Evolutionary conservation across 2,888 invertebrate species (phyloP).

Genomic region (Portevinia maculata): DNA sequence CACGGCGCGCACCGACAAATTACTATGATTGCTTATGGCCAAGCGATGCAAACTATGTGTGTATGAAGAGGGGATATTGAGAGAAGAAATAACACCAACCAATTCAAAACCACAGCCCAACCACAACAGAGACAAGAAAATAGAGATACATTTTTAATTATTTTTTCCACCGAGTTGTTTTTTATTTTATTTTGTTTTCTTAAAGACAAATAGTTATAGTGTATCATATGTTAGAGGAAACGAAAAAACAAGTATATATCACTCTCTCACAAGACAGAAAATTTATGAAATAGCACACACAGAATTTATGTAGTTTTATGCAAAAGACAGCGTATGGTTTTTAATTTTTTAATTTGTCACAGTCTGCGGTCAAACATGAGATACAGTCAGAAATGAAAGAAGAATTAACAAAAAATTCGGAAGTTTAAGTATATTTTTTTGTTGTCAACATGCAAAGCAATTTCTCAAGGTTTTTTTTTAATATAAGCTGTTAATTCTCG

Average conservation of each 20-base stretch:
- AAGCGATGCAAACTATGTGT: constrained; percentile 57
- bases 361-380: constrained; percentile 27
- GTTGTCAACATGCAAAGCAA: constrained; percentile 35
- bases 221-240: constrained; percentile 44
- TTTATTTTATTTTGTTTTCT: constrained; percentile 21
- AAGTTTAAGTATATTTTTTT: constrained; percentile 34
- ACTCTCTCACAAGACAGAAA: constrained; percentile 28
- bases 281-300: constrained; percentile 38
- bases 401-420: constrained; percentile 43
- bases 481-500: constrained; percentile 6
- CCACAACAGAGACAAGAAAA: constrained; percentile 60
- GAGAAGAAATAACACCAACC: constrained; percentile 46
- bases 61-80: constrained; percentile 17
- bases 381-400: constrained; percentile 23
- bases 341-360: constrained; percentile 35
- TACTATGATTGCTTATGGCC: constrained; percentile 66
- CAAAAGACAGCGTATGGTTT: constrained; percentile 48
- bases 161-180: constrained; percentile 25
- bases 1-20: constrained; percentile 67
- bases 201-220: constrained; percentile 44
- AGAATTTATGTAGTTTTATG: constrained; percentile 24
- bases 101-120: constrained; percentile 62
- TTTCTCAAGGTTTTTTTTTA: constrained; percentile 51
- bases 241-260: constrained; percentile 1
- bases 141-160: constrained; percentile 35